Evolutionary conservation across 1,140 invertebrate species (phyloP), one percentile per base, ranked within the genome.

Genomic region (Saccostrea echinata): DNA sequence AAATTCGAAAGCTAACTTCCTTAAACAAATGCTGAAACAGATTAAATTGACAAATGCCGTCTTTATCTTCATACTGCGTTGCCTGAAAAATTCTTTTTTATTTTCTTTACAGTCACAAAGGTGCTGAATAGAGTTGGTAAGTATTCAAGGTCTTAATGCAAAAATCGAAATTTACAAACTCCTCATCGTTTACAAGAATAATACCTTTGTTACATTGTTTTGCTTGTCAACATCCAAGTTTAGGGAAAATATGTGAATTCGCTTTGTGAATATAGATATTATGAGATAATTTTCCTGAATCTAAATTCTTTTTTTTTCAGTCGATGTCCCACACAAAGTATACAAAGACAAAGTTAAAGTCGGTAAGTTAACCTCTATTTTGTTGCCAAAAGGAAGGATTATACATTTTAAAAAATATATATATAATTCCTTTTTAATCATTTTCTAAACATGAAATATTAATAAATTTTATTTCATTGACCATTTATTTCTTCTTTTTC

Each of bases 281-380:
- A n/a, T n/a, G n/a, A 43, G 43, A 3, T 43, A 43, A 8, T 12
- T 16, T 33, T 16, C 4, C 71, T 80, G 35, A 24, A 30, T 12
- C 21, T 30, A 43, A 24, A 1, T 43, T 80, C 6, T 51, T 83
- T 21, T 6, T 52, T 52, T 27, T 83, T 21, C 52, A 83, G 81
- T 83, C 24, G 81, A 83, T 51, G 81, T 83, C 1, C 81, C 81
- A 43, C 81, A 83, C 52, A 83, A 52, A n/a, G 81, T 83, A n/a
- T 52, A 83, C 81, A 83, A 83, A 51, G 81, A 76, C 30, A 76
- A 3, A 33, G 68, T 76, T 12, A 76, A 76, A 76, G 68, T 76
- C 11, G 68, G 68, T 76, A 76, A 1, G 68, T 76, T 33, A 30
- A 71, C 43, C 43, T 8, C 0, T 43, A 43, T 43, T 43, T 43